phyloP scores from a whole-genome alignment of 2,113 vertebrate species.

The Python bivittatus region DNA sequence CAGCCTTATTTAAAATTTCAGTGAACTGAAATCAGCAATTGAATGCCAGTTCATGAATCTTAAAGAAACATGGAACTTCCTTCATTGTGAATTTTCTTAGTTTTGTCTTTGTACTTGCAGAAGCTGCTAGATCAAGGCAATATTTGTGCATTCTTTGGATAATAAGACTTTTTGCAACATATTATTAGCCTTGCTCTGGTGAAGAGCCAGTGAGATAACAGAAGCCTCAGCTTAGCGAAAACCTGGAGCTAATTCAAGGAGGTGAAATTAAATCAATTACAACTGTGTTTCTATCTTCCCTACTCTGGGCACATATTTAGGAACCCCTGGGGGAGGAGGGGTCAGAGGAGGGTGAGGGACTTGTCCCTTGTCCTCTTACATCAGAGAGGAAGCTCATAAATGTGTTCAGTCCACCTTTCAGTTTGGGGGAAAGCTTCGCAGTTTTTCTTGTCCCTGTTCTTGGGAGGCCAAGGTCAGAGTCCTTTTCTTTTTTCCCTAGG shows the following conservation, averaged over 20 bases:
- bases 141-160: not conserved
- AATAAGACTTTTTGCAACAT: conserved; percentile 6
- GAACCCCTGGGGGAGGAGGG: conserved; percentile 4
- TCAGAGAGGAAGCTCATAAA: not conserved
- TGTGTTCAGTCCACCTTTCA: not conserved
- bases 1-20: not conserved
- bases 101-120: not conserved
- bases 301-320: conserved; percentile 4
- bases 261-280: conserved; percentile 1
- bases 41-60: not conserved
- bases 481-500: not conserved
- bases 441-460: not conserved
- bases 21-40: not conserved
- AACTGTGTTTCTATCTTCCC: conserved; percentile 28
- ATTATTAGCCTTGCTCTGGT: conserved; percentile 20
- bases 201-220: not conserved
- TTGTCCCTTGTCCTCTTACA: conserved; percentile 34
- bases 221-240: conserved; percentile 49
- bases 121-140: not conserved
- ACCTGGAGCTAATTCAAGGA: conserved; percentile 37
- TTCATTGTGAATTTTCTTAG: not conserved
- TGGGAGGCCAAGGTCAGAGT: not conserved
- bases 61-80: not conserved
- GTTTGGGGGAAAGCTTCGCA: not conserved
- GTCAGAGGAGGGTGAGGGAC: conserved; percentile 59